Evolutionary conservation across 2,888 invertebrate species (phyloP).

Genomic region (Chironomus tentans): DNA sequence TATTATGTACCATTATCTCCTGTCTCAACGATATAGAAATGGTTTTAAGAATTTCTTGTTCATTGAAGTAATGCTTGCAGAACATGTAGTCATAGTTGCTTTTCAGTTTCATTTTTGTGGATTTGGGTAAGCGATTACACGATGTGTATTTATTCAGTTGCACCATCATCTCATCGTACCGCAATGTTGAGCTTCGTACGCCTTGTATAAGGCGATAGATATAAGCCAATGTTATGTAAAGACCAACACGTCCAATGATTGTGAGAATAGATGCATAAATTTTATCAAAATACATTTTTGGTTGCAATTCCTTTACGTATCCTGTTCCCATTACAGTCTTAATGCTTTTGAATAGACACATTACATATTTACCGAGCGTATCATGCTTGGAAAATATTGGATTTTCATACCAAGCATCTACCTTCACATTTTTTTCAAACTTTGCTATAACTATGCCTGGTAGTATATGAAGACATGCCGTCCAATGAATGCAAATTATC

Average conservation of each 20-base stretch:
- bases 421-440: background rate
- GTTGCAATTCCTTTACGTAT: background rate
- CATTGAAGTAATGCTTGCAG: conserved; percentile 35
- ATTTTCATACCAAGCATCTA: conserved; percentile 12
- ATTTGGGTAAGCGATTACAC: conserved; percentile 35
- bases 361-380: background rate
- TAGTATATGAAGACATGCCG: background rate
- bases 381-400: background rate
- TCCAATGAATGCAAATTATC: conserved; percentile 18
- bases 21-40: conserved; percentile 37
- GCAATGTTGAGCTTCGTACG: conserved; percentile 34
- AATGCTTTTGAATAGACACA: conserved; percentile 8
- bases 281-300: conserved; percentile 13
- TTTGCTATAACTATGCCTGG: background rate
- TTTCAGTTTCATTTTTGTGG: conserved; percentile 34
- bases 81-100: conserved; percentile 38
- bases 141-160: conserved; percentile 38
- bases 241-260: conserved; percentile 32
- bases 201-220: conserved; percentile 35
- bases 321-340: conserved; percentile 20
- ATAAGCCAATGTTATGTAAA: conserved; percentile 34
- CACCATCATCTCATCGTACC: conserved; percentile 34
- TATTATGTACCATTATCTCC: conserved; percentile 40
- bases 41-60: conserved; percentile 35
- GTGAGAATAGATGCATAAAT: conserved; percentile 28